These are phyloP conservation scores for Patella caerulea DNA, from an alignment of 2,888 invertebrate genomes.

Conservation along the genomic window DNA sequence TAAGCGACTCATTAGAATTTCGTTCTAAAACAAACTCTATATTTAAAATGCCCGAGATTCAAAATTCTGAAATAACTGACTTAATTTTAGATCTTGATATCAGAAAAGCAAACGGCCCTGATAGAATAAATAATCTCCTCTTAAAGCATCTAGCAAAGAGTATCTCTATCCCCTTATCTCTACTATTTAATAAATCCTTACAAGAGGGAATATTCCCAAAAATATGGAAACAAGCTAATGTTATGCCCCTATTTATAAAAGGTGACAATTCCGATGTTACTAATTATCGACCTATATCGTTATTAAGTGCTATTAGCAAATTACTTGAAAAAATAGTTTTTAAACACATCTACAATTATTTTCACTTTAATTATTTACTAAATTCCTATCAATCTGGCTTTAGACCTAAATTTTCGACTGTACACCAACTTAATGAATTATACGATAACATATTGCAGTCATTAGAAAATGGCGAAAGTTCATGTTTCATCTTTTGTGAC, in stretches of 20 bases:
- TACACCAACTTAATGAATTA: not conserved
- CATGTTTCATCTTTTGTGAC: not conserved
- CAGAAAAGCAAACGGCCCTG: not conserved
- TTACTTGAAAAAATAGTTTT: not conserved
- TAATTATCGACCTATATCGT: not conserved
- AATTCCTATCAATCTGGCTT: not conserved
- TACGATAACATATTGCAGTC: not conserved
- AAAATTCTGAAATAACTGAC: not conserved
- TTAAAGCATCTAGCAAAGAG: not conserved
- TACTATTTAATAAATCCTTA: not conserved
- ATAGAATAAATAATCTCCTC: not conserved
- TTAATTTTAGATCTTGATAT: not conserved
- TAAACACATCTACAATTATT: not conserved
- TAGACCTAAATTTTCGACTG: not conserved
- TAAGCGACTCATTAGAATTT: not conserved
- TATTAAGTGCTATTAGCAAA: not conserved
- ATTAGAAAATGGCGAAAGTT: not conserved
- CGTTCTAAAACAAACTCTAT: not conserved
- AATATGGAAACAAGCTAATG: not conserved
- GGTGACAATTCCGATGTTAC: not conserved
- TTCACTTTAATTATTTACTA: not conserved
- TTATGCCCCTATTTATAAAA: not conserved
- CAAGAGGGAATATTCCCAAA: not conserved
- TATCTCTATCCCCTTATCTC: not conserved
- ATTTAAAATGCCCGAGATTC: not conserved